Conservation (phyloP, 2,888 invertebrate genomes). For the Ormyrus thymus region DNA sequence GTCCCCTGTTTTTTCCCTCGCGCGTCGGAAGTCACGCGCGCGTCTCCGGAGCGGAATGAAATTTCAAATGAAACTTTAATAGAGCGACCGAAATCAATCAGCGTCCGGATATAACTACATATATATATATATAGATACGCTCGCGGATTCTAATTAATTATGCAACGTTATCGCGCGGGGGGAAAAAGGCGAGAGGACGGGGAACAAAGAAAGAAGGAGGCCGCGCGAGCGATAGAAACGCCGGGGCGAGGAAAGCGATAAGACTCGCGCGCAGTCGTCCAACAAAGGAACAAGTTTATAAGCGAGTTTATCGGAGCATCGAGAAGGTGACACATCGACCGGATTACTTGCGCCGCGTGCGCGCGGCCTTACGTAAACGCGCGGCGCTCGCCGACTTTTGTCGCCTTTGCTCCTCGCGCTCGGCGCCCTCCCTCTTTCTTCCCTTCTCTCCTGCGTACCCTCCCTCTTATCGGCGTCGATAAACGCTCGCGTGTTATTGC, state of each 20-base stretch:
- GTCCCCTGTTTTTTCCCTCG: not conserved
- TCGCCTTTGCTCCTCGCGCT: too few relatives aligned
- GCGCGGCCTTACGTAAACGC: constrained; percentile 26
- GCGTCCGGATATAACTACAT: not conserved
- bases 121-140: not conserved
- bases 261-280: not conserved
- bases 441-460: not conserved
- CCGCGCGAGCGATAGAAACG: not conserved
- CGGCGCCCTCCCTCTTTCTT: not conserved
- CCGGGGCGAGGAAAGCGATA: constrained; percentile 21
- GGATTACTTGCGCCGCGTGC: not conserved
- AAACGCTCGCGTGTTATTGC: constrained; percentile 14
- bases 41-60: not conserved
- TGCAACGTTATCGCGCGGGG: constrained; percentile 33
- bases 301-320: not conserved
- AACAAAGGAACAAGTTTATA: constrained; percentile 30
- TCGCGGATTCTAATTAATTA: constrained; percentile 37
- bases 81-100: constrained; percentile 14
- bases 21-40: not conserved
- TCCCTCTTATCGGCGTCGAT: constrained; percentile 6
- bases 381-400: not conserved
- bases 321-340: constrained; percentile 6
- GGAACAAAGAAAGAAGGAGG: constrained; percentile 48
- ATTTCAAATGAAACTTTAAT: not conserved
- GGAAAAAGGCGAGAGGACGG: not conserved